Conservation (phyloP, 2,797 vertebrate species). For the Melanotaenia pygmaea region DNA sequence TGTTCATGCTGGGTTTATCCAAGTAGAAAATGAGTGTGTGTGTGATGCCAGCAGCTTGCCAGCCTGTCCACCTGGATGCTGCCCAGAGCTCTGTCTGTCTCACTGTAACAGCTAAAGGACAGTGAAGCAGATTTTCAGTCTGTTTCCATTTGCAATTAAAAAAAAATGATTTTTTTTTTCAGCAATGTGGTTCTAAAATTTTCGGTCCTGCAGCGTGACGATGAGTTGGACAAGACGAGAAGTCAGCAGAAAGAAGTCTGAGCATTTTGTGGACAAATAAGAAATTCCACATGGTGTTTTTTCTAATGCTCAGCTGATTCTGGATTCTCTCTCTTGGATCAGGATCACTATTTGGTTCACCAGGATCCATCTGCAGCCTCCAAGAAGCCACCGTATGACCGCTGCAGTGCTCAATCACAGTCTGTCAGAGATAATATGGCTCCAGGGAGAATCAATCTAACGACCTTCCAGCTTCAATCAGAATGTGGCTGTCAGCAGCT, state of each 20-base stretch:
- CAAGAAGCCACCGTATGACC: neutral
- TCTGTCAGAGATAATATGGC: neutral
- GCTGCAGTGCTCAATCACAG: neutral
- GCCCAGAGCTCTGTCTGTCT: slow-evolving; percentile 54
- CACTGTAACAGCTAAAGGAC: slow-evolving; percentile 45
- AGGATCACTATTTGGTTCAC: neutral
- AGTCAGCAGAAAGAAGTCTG: neutral
- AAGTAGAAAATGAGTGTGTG: slow-evolving; percentile 72
- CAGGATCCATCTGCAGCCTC: neutral
- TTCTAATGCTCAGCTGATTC: neutral
- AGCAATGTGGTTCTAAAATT: neutral
- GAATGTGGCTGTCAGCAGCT: neutral
- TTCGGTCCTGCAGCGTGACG: neutral
- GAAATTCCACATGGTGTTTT: neutral
- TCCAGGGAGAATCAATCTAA: neutral
- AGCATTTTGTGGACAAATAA: neutral
- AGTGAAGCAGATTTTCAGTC: slow-evolving; percentile 30
- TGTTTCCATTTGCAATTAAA: slow-evolving; percentile 9
- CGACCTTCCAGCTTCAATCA: slow-evolving; percentile 1
- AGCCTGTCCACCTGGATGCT: slow-evolving; percentile 68
- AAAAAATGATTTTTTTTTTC: neutral
- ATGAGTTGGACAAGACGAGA: neutral
- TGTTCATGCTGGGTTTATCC: slow-evolving; percentile 68
- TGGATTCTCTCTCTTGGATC: neutral
- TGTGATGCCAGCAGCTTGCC: slow-evolving; percentile 64